Evolutionary conservation across 2,797 vertebrate species (phyloP).

Genomic region (Sebastes kiyomatsui): DNA sequence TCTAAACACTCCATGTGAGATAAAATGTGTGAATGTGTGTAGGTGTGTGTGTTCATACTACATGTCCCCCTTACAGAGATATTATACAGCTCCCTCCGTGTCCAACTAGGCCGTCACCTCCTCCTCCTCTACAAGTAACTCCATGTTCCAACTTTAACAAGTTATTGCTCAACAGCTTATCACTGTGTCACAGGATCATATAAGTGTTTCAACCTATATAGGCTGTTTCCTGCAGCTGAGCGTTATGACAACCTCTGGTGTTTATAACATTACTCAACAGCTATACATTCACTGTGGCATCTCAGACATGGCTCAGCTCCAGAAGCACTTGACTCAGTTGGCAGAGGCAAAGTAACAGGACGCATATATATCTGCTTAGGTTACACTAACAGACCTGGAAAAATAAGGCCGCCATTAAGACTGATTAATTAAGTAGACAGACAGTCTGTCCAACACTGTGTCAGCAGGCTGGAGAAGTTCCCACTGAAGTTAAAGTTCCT

Average conservation of each 20-base stretch:
- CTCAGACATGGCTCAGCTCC: slow-evolving; percentile 11
- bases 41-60: not conserved
- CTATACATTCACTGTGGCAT: not conserved
- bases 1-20: not conserved
- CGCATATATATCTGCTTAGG: slow-evolving; percentile 2
- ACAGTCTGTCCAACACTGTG: not conserved
- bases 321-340: slow-evolving; percentile 5
- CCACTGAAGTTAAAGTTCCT: not conserved
- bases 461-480: not conserved
- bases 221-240: not conserved
- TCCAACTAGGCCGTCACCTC: slow-evolving; percentile 17
- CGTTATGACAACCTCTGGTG: not conserved
- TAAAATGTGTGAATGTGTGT: not conserved
- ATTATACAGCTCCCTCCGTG: not conserved
- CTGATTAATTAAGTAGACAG: slow-evolving; percentile 21
- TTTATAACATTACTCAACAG: not conserved
- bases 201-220: not conserved
- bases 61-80: not conserved
- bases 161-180: slow-evolving; percentile 23
- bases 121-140: slow-evolving; percentile 19
- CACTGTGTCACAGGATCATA: not conserved
- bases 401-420: not conserved
- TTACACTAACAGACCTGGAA: slow-evolving; percentile 15
- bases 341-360: not conserved
- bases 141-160: slow-evolving; percentile 17